Evolutionary conservation across 2,797 vertebrate species (phyloP), one percentile per base, ranked within the genome.

Genomic region (Sarcophilus harrisii): DNA sequence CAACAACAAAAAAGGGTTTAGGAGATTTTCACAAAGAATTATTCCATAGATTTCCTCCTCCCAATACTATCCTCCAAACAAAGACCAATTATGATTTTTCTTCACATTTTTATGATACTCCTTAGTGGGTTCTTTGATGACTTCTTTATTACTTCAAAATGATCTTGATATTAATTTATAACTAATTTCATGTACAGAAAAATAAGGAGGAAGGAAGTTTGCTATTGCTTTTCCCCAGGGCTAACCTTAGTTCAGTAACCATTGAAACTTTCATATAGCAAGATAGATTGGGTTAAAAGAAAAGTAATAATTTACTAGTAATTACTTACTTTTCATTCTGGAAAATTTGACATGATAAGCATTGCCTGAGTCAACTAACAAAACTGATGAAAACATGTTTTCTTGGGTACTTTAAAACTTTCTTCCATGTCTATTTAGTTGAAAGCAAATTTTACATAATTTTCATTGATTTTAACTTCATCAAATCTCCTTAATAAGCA

Each of bases 391-490:
- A 94, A 73, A 62, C 95, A 57, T 95, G 29, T 58, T 94, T 38
- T 90, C 0, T 29, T 94, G 55, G 94, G 38, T 24, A 12, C 90
- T 92, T 93, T 95, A 90, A 57, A 55, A 55, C 21, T 91, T 14
- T 55, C 57, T 94, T 94, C 73, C 8, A 12, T 58, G 93, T 92
- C 95, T 92, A 57, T 93, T 93, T 94, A 62, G 89, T 87, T 96
- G 11, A 97, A 94, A 94, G 94, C 1, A 30, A 87, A 60, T 91
- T 96, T 90, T 92, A 58, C 29, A 9, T 38, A 73, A 38, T 73
- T 73, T 38, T n/a, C 66, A 73, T 21, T 38, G 18, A 38, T 73
- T 73, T 73, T 38, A 73, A 73, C 21, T 93, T 32, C 4, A 30
- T 92, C 66, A 9, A 90, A 57, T 73, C 92, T 92, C 89, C 66